These are phyloP conservation scores for Hydrozoanthus tunicans DNA, from an alignment of 64 coral and sea anemone species.

Conservation along the genomic window DNA sequence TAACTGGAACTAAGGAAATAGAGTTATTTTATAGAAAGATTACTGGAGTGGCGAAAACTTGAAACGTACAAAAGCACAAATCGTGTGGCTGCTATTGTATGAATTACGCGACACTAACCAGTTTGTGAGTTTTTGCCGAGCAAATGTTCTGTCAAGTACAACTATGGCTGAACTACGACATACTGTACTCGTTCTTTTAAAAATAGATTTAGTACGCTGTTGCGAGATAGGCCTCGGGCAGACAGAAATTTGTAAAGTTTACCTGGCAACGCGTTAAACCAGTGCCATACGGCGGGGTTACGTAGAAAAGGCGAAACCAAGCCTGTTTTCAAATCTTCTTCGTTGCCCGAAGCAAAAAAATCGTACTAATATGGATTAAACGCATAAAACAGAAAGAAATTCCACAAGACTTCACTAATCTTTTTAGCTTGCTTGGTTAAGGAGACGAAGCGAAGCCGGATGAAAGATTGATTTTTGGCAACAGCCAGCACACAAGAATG, in stretches of 20 bases:
- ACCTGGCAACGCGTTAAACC: too few species aligned
- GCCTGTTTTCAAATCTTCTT: neutral
- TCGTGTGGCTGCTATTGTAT: neutral
- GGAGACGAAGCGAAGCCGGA: too few species aligned
- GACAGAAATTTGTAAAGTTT: neutral
- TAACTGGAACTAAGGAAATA: too few species aligned
- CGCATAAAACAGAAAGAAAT: neutral
- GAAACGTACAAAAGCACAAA: neutral
- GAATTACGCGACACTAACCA: neutral
- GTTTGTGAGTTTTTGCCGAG: neutral
- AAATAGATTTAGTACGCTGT: neutral
- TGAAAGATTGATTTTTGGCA: neutral
- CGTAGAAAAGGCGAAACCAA: too few species aligned
- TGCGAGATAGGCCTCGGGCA: neutral
- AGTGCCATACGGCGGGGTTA: too few species aligned
- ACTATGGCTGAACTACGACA: neutral
- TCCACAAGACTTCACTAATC: neutral
- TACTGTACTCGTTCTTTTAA: neutral
- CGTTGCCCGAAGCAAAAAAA: neutral
- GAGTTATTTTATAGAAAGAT: neutral
- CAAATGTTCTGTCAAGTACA: neutral
- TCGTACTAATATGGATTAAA: neutral
- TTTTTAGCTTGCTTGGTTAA: constrained; percentile 1
- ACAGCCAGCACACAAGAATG: neutral
- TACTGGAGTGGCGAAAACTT: neutral